Percentiles rank a stretch among this genome's conserved stretches.
Conservation (phyloP, 1,140 invertebrate genomes). For the Nasonia vitripennis region DNA sequence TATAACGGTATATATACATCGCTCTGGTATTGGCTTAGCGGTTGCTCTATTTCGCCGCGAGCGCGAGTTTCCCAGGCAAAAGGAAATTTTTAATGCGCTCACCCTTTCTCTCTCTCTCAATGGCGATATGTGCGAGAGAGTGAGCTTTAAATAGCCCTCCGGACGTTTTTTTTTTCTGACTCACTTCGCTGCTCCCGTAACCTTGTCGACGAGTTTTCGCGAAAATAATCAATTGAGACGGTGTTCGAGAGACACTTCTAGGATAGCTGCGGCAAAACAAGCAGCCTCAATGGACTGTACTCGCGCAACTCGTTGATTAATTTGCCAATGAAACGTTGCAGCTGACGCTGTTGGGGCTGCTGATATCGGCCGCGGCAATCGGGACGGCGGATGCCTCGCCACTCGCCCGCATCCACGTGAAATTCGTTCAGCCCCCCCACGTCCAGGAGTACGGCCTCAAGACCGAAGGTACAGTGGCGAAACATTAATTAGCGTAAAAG, state of each 20-base stretch:
- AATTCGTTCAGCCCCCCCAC: conserved; percentile 69
- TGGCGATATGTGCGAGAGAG: too few relatives aligned
- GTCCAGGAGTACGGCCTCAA: conserved; percentile 67
- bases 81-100: too few relatives aligned
- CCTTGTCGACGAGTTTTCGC: background rate
- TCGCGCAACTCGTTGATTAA: conserved; percentile 32
- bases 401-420: conserved; percentile 67
- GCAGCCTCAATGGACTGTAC: background rate
- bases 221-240: background rate
- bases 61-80: too few relatives aligned
- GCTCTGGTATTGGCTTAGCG: too few relatives aligned
- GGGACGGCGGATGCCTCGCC: conserved; percentile 58
- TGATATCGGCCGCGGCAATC: conserved; percentile 43
- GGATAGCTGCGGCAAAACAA: background rate
- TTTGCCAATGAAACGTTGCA: conserved; percentile 43
- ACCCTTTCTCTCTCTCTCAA: too few relatives aligned
- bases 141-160: background rate
- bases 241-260: background rate
- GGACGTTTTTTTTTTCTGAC: too few relatives aligned
- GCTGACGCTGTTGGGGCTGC: conserved; percentile 28
- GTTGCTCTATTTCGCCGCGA: too few relatives aligned
- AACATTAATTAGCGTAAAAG: conserved; percentile 4
- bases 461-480: conserved; percentile 62
- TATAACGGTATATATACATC: too few relatives aligned
- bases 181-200: too few relatives aligned